phyloP scores from a whole-genome alignment of 2,113 vertebrate genomes.

The Syrrhaptes paradoxus region DNA sequence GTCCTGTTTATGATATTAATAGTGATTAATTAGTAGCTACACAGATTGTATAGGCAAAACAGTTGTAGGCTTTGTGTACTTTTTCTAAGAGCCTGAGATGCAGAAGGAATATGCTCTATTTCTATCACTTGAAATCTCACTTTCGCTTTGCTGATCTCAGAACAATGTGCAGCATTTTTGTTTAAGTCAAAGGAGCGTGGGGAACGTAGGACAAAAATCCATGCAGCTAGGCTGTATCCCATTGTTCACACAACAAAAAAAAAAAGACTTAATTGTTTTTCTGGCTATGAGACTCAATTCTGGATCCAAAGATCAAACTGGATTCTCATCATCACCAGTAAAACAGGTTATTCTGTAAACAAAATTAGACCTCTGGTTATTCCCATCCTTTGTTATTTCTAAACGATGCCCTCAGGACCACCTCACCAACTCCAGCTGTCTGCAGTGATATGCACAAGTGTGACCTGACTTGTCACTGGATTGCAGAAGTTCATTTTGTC shows the following conservation, averaged over 20 bases:
- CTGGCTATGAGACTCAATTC: neutral
- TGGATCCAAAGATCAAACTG: neutral
- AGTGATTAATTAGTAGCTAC: neutral
- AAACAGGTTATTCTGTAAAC: conserved; percentile 41
- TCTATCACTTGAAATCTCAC: neutral
- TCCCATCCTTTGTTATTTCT: neutral
- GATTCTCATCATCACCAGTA: conserved; percentile 32
- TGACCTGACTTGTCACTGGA: conserved; percentile 7
- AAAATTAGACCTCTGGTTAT: conserved; percentile 31
- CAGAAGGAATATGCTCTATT: neutral
- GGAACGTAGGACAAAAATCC: neutral
- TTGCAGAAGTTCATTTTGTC: conserved; percentile 1
- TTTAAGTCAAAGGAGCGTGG: neutral
- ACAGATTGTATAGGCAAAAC: neutral
- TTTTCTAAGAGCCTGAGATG: neutral
- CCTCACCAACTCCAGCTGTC: neutral
- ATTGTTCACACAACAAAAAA: neutral
- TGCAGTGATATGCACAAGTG: neutral
- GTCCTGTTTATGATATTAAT: neutral
- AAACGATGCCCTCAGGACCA: conserved; percentile 2
- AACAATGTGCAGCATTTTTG: neutral
- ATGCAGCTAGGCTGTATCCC: neutral
- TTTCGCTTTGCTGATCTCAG: neutral
- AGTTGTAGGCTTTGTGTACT: neutral
- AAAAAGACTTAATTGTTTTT: neutral